These are phyloP conservation scores for Pinna nobilis DNA, from an alignment of 1,140 invertebrate genomes.

Conservation along the genomic window DNA sequence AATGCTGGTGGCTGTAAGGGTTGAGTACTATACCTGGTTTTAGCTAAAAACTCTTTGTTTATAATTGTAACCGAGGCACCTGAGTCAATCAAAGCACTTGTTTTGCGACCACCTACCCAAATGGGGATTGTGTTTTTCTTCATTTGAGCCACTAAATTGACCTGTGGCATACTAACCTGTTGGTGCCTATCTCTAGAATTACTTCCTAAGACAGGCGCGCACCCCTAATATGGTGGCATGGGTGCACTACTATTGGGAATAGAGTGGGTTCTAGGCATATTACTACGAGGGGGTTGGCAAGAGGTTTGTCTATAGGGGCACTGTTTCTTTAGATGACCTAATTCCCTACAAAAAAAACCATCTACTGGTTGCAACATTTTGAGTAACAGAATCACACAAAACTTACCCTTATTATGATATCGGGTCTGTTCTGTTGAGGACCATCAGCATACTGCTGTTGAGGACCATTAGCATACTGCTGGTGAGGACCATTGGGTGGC, in stretches of 20 bases:
- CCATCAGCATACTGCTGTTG: no score
- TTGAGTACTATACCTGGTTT: background rate
- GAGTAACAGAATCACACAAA: background rate
- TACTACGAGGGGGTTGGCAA: background rate
- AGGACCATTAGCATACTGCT: no score
- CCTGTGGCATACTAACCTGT: background rate
- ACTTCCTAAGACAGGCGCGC: background rate
- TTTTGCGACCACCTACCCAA: background rate
- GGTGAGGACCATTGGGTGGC: slow-evolving; percentile 12
- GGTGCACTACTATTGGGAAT: background rate
- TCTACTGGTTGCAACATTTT: background rate
- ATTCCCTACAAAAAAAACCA: slow-evolving; percentile 11
- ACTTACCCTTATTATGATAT: slow-evolving; percentile 1
- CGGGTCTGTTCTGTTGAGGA: background rate
- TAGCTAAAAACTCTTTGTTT: slow-evolving; percentile 10
- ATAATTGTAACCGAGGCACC: background rate
- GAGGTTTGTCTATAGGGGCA: background rate
- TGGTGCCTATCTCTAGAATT: slow-evolving; percentile 5
- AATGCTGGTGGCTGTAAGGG: slow-evolving; percentile 3
- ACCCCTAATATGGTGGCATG: background rate
- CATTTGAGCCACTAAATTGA: background rate
- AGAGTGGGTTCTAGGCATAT: background rate
- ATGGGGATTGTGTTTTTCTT: background rate
- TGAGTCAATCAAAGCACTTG: slow-evolving; percentile 5
- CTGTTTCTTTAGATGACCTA: slow-evolving; percentile 5